Percentiles rank a stretch among this genome's conserved stretches.
phyloP scores from a whole-genome alignment of 2,888 invertebrate genomes.

The Pterobdella sp. region DNA sequence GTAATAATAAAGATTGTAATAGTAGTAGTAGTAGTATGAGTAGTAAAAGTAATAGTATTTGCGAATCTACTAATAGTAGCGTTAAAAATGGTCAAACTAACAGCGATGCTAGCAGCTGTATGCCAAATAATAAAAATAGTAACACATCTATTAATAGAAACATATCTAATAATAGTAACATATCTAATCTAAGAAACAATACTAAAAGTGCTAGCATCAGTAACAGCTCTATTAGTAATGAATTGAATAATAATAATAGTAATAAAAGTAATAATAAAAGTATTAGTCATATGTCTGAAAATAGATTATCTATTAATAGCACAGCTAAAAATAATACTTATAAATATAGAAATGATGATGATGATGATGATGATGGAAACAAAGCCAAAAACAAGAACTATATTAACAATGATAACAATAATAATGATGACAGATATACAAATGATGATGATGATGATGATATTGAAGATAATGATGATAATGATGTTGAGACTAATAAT shows the following conservation, averaged over 20 bases:
- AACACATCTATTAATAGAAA: not conserved
- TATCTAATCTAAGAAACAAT: no score
- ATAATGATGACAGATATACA: not conserved
- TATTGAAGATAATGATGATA: no score
- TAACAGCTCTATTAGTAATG: no score
- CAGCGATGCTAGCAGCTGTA: not conserved
- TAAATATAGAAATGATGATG: not conserved
- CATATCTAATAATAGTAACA: no score
- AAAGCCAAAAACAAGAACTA: not conserved
- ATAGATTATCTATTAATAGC: no score
- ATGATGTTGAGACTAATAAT: no score
- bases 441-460: no score
- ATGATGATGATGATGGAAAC: not conserved
- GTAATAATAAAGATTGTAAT: slow-evolving; percentile 6
- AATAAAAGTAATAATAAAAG: no score
- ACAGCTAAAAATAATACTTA: slow-evolving; percentile 2
- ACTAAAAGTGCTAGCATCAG: no score
- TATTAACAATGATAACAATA: not conserved
- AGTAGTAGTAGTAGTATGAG: not conserved
- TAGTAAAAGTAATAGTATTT: not conserved
- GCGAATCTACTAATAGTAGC: not conserved
- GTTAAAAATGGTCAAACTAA: not conserved
- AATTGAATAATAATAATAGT: no score
- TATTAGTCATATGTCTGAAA: no score
- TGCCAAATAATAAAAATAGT: not conserved